Conservation (phyloP, 2,113 vertebrate genomes). For the Pseudopodoces humilis region DNA sequence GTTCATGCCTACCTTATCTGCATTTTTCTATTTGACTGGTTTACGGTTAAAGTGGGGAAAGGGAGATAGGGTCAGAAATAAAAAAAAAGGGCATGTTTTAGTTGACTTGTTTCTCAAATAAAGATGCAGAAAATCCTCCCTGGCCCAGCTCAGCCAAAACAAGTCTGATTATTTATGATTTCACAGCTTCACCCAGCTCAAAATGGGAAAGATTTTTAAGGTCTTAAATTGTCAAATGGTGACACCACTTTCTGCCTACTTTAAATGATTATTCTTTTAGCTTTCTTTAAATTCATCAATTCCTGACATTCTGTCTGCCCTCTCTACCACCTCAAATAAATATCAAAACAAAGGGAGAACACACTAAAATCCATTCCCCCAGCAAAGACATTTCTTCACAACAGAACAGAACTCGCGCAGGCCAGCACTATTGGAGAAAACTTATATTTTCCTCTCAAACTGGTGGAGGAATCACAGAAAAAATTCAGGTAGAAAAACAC, state of each 20-base stretch:
- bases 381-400: background rate
- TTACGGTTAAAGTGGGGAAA: background rate
- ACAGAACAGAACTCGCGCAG: background rate
- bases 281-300: background rate
- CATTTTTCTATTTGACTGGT: background rate
- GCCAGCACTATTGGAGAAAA: background rate
- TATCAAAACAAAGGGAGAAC: background rate
- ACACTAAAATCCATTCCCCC: background rate
- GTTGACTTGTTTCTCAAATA: background rate
- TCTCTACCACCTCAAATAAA: background rate
- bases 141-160: background rate
- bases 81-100: background rate
- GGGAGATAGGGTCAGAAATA: background rate
- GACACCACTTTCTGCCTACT: background rate
- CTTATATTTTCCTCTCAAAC: rapidly evolving
- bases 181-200: background rate
- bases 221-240: background rate
- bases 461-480: background rate
- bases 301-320: background rate
- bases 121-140: background rate
- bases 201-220: background rate
- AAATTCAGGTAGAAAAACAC: background rate
- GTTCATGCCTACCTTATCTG: background rate
- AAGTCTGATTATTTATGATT: background rate
- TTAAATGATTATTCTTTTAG: background rate